A percentile compares a stretch with the other conserved stretches of the same genome.
Conservation (phyloP, 2,113 vertebrate species). For the Crotalus helleri region DNA sequence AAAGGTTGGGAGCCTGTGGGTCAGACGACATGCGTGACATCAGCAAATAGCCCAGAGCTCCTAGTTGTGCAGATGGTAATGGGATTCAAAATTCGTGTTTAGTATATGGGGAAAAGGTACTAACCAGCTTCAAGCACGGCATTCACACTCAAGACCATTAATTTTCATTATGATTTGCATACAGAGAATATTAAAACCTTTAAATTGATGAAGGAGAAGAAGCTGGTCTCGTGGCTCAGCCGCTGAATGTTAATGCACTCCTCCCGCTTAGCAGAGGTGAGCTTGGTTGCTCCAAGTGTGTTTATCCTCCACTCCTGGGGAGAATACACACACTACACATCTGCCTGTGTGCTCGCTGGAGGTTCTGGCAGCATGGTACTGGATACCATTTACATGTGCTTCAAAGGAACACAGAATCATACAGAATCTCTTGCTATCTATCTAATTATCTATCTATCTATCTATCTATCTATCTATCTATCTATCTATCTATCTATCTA, state of each 20-base stretch:
- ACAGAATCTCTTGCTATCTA: background rate
- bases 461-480: too few species aligned
- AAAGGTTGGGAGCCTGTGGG: too few species aligned
- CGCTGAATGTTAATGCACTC: constrained; percentile 49
- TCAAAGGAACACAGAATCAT: background rate
- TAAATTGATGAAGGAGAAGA: constrained; percentile 60
- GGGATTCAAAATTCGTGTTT: constrained; percentile 45
- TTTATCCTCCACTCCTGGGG: constrained; percentile 39
- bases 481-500: too few species aligned
- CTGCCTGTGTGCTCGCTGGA: constrained; percentile 16
- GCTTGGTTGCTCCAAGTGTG: constrained; percentile 18
- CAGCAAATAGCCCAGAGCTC: constrained; percentile 42
- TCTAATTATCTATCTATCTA: too few species aligned
- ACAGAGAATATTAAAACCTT: constrained; percentile 60
- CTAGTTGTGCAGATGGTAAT: constrained; percentile 49
- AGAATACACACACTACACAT: constrained; percentile 8
- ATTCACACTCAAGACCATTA: constrained; percentile 53
- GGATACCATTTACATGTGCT: constrained; percentile 4
- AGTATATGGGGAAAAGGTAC: constrained; percentile 39
- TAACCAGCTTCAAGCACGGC: constrained; percentile 48
- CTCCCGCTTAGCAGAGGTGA: constrained; percentile 41
- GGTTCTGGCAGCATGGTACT: background rate
- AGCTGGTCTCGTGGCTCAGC: constrained; percentile 34
- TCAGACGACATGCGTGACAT: constrained; percentile 33
- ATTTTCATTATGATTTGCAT: constrained; percentile 64